Evolutionary conservation across 2,888 invertebrate genomes (phyloP), one percentile per base, ranked within the genome.

Genomic region (Protodeltote pygarga): DNA sequence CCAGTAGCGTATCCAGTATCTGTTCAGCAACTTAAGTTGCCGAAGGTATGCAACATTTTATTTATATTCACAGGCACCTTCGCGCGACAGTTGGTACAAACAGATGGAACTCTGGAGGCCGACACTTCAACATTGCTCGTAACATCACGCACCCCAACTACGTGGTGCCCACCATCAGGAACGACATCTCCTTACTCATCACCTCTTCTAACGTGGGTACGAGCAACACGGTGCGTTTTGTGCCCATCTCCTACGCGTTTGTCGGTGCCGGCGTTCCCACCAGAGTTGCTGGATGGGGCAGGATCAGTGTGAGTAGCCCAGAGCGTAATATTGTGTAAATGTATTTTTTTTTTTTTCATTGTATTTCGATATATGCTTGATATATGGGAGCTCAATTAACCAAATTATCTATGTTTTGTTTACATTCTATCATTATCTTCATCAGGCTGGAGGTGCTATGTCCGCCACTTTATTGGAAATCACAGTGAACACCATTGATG

Each of bases 61-160:
- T n/a, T n/a, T n/a, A n/a, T 25, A 6, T 28, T 9, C 4, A 4
- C 5, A 28, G 83, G 34, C 51, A 71, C 3, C 73, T 83, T 5
- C 79, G 79, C 3, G 73, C 61, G 0, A 76, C 68, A 1, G 78
- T 84, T 0, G 86, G 85, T 38, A 81, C 82, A 3, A 80, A 81
- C 73, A 68, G 66, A 10, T 83, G 81, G 79, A 77, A 72, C 55
- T 59, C 61, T 0, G 84, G 83, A 5, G 88, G 86, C 0, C 44
- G 42, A 5, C 28, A 46, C 3, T 79, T 77, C 66, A 8, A 41
- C 3, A n/a, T 84, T 8, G 27, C 62, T 0, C 71, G 83, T 31
- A 79, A 81, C 75, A 70, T 82, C 3, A 82, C 78, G 11, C 87
- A 88, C 61, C 67, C 68, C 0, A 38, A 79, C 65, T 87, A 85